A percentile compares a stretch with the other conserved stretches of the same genome.
These are phyloP conservation scores for Trachelus troglodyta DNA, from an alignment of 2,888 invertebrate species.

Conservation along the genomic window DNA sequence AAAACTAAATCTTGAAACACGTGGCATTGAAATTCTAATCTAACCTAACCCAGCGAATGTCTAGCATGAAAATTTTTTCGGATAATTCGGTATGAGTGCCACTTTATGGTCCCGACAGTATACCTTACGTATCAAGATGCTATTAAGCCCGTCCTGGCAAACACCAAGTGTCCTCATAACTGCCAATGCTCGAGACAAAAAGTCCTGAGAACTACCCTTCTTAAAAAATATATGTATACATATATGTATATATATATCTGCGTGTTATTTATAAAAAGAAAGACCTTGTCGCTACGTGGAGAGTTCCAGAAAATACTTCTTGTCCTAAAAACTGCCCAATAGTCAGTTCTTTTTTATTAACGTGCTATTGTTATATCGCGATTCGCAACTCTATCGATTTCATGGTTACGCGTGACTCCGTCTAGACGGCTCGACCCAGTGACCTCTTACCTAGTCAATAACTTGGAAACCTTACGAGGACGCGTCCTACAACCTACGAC, in stretches of 20 bases:
- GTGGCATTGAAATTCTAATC: no score
- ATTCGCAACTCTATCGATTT: neutral
- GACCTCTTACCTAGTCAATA: constrained; percentile 38
- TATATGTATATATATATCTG: neutral
- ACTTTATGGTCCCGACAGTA: no score
- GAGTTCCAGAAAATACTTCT: neutral
- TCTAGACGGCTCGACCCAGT: neutral
- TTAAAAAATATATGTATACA: no score
- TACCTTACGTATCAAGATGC: no score
- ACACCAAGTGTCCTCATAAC: no score
- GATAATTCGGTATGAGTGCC: no score
- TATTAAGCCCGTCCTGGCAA: no score
- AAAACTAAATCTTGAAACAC: no score
- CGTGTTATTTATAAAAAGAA: neutral
- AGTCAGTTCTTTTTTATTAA: neutral
- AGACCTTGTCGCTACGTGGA: neutral
- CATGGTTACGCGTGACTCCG: neutral
- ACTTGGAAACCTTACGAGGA: constrained; percentile 52
- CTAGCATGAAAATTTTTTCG: no score
- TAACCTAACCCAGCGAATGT: no score
- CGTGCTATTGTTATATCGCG: neutral
- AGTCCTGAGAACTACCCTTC: no score
- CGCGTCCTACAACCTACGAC: neutral
- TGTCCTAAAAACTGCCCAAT: neutral
- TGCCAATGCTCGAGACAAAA: no score